These are phyloP conservation scores for Carpatolechia fugitivella DNA, from an alignment of 2,888 invertebrate genomes.

Conservation along the genomic window DNA sequence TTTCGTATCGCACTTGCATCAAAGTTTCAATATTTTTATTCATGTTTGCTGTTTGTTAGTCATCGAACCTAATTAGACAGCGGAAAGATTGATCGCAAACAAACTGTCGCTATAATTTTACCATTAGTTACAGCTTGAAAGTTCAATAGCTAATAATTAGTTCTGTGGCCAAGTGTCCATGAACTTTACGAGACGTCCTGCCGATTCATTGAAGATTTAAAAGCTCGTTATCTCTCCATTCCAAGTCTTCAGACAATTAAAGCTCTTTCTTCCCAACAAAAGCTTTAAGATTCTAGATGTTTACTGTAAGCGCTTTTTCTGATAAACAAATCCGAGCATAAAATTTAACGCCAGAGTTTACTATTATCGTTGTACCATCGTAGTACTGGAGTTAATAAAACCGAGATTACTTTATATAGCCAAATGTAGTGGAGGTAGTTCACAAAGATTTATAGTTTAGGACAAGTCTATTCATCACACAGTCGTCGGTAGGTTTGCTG, in stretches of 20 bases:
- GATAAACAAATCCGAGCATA: background rate
- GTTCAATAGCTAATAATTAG: background rate
- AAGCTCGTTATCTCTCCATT: background rate
- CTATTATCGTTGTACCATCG: background rate
- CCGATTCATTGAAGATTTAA: background rate
- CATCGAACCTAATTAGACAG: constrained; percentile 48
- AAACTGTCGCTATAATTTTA: constrained; percentile 2
- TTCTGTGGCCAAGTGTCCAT: background rate
- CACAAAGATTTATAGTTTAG: constrained; percentile 17
- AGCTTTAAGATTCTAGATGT: background rate
- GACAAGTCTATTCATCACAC: constrained; percentile 11
- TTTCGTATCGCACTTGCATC: constrained; percentile 59
- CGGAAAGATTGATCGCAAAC: constrained; percentile 16
- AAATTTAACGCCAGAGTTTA: background rate
- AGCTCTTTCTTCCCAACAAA: background rate
- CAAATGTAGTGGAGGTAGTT: background rate
- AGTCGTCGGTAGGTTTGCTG: constrained; percentile 12
- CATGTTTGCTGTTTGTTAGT: constrained; percentile 44
- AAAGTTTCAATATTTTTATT: constrained; percentile 48
- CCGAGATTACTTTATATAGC: constrained; percentile 5
- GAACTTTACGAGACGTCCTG: background rate
- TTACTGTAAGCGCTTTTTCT: background rate
- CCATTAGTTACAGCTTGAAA: background rate
- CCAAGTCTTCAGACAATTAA: background rate
- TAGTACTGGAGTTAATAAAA: constrained; percentile 2